Evolutionary conservation across 37 sponge, comb jelly and placozoan species (phyloP).

Genomic region (Halisarca cf. caerulea): DNA sequence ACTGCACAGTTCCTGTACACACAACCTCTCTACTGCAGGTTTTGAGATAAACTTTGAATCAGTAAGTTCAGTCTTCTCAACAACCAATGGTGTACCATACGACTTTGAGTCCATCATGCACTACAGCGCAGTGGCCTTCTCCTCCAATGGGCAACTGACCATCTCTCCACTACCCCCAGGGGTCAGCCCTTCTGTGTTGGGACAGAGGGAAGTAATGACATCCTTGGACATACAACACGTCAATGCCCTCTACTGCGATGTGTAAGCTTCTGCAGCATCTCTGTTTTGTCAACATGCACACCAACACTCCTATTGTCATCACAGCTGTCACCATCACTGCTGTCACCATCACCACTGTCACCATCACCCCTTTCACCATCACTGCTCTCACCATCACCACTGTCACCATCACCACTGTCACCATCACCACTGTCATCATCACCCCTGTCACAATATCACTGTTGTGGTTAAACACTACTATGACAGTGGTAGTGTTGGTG

Average conservation of each 20-base stretch:
- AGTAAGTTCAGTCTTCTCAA: constrained; percentile 21
- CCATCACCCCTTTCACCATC: no score
- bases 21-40: constrained; percentile 21
- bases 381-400: no score
- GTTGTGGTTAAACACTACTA: no score
- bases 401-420: no score
- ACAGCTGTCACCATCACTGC: no score
- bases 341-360: no score
- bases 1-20: no score
- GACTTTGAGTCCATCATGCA: constrained; percentile 81
- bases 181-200: constrained; percentile 20
- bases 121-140: constrained; percentile 71
- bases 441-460: no score
- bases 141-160: constrained; percentile 57
- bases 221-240: constrained; percentile 56
- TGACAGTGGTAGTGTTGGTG: no score
- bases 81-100: constrained; percentile 64
- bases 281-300: no score
- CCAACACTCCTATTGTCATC: no score
- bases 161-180: constrained; percentile 33
- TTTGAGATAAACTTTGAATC: constrained; percentile 50
- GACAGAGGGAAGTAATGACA: constrained; percentile 62
- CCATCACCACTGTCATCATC: no score
- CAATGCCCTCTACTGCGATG: constrained; percentile 53
- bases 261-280: not conserved